These are phyloP conservation scores for Hydrochoerus hydrochaeris DNA, from an alignment of 2,113 vertebrate genomes.

Conservation along the genomic window DNA sequence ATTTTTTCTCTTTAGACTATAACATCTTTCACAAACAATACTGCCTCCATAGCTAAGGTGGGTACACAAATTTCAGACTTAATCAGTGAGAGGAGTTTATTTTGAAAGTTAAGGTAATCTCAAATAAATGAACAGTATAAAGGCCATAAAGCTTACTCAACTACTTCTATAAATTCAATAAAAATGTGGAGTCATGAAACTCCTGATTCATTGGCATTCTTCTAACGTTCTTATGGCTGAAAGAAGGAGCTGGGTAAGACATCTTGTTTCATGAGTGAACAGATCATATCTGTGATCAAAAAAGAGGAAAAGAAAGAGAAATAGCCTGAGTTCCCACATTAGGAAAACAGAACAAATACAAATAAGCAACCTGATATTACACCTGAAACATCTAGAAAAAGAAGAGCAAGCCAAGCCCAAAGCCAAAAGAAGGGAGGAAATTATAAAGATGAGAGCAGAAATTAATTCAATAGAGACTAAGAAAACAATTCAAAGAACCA, in stretches of 20 bases:
- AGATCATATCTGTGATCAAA: not conserved
- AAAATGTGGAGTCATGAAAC: not conserved
- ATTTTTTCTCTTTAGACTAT: not conserved
- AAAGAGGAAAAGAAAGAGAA: conserved; percentile 40
- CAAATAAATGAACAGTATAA: not conserved
- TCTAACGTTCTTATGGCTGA: not conserved
- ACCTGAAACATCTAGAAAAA: too few relatives aligned
- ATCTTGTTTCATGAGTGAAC: not conserved
- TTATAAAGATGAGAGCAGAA: too few relatives aligned
- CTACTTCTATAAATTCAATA: not conserved
- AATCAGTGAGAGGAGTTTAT: not conserved
- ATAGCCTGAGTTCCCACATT: too few relatives aligned
- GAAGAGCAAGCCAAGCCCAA: too few relatives aligned
- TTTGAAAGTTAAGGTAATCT: not conserved
- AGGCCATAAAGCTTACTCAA: not conserved
- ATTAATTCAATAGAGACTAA: too few relatives aligned
- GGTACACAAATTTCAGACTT: not conserved
- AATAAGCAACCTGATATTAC: too few relatives aligned
- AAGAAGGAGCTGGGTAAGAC: not conserved
- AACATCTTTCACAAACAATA: not conserved
- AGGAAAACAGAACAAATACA: too few relatives aligned
- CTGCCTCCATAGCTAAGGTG: not conserved
- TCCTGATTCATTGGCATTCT: not conserved
- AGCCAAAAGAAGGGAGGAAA: too few relatives aligned
- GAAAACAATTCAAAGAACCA: too few relatives aligned